These are phyloP conservation scores for Diabrotica balteata DNA, from an alignment of 2,888 invertebrate species.

Conservation along the genomic window DNA sequence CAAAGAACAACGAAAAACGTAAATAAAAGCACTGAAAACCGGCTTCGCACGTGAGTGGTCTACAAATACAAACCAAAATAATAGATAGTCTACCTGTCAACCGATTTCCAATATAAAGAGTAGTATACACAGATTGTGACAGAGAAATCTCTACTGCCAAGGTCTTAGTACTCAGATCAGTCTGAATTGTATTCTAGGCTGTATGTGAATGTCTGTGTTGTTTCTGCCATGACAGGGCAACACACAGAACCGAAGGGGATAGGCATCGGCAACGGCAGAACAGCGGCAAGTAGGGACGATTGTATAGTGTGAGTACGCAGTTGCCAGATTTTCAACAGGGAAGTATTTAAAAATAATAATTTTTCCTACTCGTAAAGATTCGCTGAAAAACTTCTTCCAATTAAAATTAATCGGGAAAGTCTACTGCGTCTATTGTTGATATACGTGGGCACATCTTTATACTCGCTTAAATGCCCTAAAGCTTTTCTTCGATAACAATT, in stretches of 20 bases:
- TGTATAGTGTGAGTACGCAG: constrained; percentile 29
- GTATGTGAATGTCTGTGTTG: constrained; percentile 23
- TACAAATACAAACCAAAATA: constrained; percentile 43
- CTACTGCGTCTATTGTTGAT: too few species aligned
- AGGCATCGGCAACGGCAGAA: constrained; percentile 9
- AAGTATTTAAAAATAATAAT: neutral
- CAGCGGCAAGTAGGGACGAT: constrained; percentile 31
- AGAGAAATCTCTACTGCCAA: constrained; percentile 30
- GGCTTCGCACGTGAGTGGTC: constrained; percentile 40
- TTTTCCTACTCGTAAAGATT: too few species aligned
- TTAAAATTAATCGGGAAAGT: too few species aligned
- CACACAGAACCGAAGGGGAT: constrained; percentile 18
- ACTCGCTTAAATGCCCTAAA: too few species aligned
- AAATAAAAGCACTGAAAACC: constrained; percentile 46
- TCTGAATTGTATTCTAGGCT: constrained; percentile 29
- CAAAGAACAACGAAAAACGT: constrained; percentile 45
- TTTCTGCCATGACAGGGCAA: constrained; percentile 27
- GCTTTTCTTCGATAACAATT: too few species aligned
- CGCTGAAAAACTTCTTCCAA: too few species aligned
- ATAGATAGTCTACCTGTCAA: constrained; percentile 20
- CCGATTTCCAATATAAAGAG: constrained; percentile 18
- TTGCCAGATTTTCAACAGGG: constrained; percentile 15
- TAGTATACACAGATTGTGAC: constrained; percentile 17
- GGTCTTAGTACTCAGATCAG: constrained; percentile 23
- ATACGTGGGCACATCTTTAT: too few species aligned